Percentiles rank a stretch among this genome's conserved stretches.
Conservation (phyloP, 1,140 invertebrate genomes). For the Cecropterus lyciades region DNA sequence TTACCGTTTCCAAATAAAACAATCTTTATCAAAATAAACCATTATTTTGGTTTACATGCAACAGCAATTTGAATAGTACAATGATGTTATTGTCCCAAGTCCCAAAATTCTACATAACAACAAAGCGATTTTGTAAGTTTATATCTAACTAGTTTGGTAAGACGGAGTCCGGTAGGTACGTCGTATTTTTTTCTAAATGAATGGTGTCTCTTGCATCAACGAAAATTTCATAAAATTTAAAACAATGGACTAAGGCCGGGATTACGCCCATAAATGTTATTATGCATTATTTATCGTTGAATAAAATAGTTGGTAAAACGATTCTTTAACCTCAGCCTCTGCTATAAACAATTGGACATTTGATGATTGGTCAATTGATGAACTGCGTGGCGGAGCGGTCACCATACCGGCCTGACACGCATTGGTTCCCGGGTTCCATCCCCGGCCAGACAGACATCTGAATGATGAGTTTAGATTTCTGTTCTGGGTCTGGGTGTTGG, state of each 20-base stretch:
- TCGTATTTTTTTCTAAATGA: conserved; percentile 14
- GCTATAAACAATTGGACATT: too few relatives aligned
- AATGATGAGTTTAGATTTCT: too few relatives aligned
- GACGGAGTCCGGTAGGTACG: not conserved
- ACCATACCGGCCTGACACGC: too few relatives aligned
- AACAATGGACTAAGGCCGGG: conserved; percentile 23
- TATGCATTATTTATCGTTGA: conserved; percentile 42
- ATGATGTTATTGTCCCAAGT: conserved; percentile 34
- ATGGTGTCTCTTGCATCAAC: conserved; percentile 12
- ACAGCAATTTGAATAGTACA: conserved; percentile 27
- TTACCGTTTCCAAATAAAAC: not conserved
- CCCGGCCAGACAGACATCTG: too few relatives aligned
- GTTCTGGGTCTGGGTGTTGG: too few relatives aligned
- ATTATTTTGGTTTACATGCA: conserved; percentile 10
- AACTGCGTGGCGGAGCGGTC: too few relatives aligned
- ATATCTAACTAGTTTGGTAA: conserved; percentile 21
- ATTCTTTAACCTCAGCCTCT: conserved; percentile 7
- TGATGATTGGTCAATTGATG: too few relatives aligned
- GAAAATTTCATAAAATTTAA: conserved; percentile 23
- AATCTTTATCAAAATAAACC: not conserved
- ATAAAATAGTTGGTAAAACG: conserved; percentile 27
- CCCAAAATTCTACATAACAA: conserved; percentile 9
- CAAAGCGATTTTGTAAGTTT: conserved; percentile 20
- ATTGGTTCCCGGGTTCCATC: too few relatives aligned
- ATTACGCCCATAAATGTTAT: conserved; percentile 25